These are phyloP conservation scores for Tachuris rubrigastra DNA, from an alignment of 2,113 vertebrate genomes.

Conservation along the genomic window DNA sequence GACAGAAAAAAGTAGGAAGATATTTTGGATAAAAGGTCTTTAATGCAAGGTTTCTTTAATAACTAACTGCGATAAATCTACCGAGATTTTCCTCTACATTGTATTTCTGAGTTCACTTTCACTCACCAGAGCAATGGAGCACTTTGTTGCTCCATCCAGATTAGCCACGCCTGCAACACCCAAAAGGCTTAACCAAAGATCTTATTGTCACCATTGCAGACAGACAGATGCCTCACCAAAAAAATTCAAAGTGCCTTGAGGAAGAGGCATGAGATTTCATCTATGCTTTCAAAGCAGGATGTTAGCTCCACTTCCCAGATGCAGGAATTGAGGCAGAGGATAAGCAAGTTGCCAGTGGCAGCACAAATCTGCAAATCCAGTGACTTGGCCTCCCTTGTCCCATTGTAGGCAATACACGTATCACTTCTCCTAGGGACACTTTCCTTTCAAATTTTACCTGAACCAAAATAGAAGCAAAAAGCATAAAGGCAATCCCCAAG, in stretches of 20 bases:
- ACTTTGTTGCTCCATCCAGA: neutral
- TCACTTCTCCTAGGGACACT: neutral
- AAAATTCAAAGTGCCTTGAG: neutral
- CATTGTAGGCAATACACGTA: neutral
- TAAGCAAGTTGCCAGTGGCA: neutral
- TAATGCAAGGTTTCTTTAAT: neutral
- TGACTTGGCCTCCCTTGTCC: neutral
- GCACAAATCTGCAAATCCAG: neutral
- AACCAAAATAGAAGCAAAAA: constrained; percentile 18
- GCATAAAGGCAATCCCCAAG: neutral
- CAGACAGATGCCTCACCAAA: neutral
- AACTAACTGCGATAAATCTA: neutral
- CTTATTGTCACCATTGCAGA: neutral
- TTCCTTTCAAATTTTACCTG: neutral
- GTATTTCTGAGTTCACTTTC: neutral
- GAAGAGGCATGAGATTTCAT: neutral
- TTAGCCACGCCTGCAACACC: neutral
- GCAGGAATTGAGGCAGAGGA: neutral
- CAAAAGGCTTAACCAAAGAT: neutral
- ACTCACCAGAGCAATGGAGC: neutral
- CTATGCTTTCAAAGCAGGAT: neutral
- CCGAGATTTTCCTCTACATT: neutral
- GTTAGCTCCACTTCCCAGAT: neutral
- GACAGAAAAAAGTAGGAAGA: neutral
- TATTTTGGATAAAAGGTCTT: neutral